Evolutionary conservation across 2,888 invertebrate species (phyloP).

Genomic region (Hydrotaea diabolus): DNA sequence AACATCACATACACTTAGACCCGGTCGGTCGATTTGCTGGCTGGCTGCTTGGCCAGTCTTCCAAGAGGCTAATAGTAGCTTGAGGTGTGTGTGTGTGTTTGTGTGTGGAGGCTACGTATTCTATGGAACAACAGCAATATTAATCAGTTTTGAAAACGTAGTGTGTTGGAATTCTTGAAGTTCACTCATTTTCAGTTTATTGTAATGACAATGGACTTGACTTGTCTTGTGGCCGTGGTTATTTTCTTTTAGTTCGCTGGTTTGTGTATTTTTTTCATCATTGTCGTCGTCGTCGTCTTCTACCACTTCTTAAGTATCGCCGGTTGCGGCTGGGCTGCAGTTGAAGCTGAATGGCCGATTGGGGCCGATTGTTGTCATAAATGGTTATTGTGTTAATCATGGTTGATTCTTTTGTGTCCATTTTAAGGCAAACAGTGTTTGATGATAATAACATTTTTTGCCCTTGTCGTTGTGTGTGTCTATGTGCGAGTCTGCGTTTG

Average conservation of each 20-base stretch:
- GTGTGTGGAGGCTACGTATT: neutral
- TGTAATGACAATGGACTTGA: constrained; percentile 65
- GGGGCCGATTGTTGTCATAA: constrained; percentile 64
- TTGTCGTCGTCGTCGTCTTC: too few relatives aligned
- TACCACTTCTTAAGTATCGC: neutral
- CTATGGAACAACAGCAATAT: constrained; percentile 45
- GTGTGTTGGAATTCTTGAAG: constrained; percentile 54
- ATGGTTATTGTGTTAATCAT: constrained; percentile 67
- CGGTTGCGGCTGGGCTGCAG: neutral
- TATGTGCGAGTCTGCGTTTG: neutral
- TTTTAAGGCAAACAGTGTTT: constrained; percentile 39
- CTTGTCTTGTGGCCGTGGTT: constrained; percentile 2
- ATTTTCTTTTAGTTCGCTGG: neutral
- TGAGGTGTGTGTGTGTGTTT: neutral
- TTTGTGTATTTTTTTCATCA: neutral
- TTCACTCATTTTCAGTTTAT: constrained; percentile 66
- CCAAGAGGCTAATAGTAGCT: neutral
- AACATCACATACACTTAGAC: neutral
- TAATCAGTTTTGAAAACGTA: constrained; percentile 62
- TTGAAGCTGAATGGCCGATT: constrained; percentile 29
- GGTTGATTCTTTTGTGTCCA: neutral
- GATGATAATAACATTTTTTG: constrained; percentile 47
- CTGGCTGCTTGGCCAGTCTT: neutral
- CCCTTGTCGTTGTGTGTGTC: neutral
- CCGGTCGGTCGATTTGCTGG: neutral